phyloP scores from a whole-genome alignment of 2,888 invertebrate genomes.

The Tethea ocularis region DNA sequence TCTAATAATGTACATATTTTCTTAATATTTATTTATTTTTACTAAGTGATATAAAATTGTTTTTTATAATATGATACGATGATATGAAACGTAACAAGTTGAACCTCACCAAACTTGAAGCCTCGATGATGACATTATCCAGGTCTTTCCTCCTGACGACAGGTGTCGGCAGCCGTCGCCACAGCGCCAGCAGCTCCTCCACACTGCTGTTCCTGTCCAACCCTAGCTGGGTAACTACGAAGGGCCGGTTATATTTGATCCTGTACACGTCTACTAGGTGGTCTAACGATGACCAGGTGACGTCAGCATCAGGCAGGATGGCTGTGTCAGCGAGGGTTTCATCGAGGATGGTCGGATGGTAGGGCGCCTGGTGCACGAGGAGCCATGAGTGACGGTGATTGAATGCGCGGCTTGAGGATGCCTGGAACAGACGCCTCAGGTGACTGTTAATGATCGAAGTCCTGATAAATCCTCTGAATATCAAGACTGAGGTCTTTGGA shows the following conservation, averaged over 20 bases:
- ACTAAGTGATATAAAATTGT: too few relatives aligned
- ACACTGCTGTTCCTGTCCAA: constrained; percentile 26
- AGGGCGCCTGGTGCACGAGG: constrained; percentile 44
- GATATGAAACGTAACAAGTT: too few relatives aligned
- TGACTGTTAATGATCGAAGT: background rate
- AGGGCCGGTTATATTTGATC: constrained; percentile 41
- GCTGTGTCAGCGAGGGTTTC: constrained; percentile 32
- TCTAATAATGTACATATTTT: too few relatives aligned
- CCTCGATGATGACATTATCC: constrained; percentile 48
- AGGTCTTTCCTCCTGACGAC: constrained; percentile 59
- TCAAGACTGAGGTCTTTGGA: too few relatives aligned
- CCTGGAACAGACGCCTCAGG: constrained; percentile 40
- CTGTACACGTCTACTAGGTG: constrained; percentile 58
- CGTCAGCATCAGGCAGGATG: constrained; percentile 67
- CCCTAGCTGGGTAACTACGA: constrained; percentile 38
- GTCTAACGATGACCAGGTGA: constrained; percentile 51
- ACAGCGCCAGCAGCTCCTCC: constrained; percentile 36
- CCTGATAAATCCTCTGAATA: too few relatives aligned
- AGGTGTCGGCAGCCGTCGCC: constrained; percentile 45
- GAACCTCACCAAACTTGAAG: constrained; percentile 57
- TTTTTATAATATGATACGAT: too few relatives aligned
- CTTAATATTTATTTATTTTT: too few relatives aligned
- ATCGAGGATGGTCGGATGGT: constrained; percentile 37
- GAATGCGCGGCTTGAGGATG: constrained; percentile 59
- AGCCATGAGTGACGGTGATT: constrained; percentile 66